These are phyloP conservation scores for Pipra filicauda DNA, from an alignment of 2,113 vertebrate genomes.

Conservation along the genomic window DNA sequence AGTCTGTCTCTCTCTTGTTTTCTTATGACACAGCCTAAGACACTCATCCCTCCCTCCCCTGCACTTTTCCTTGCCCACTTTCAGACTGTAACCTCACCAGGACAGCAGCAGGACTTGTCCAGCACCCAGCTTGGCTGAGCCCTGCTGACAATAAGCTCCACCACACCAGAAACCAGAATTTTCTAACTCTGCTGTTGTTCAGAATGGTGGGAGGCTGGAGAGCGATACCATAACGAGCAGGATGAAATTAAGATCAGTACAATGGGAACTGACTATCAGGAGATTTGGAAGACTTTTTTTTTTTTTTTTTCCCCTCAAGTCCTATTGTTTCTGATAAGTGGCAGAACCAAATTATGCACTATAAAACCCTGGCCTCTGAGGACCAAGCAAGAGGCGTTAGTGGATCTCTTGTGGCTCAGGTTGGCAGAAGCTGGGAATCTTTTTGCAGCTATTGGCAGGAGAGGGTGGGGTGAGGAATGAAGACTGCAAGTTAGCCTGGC, in stretches of 20 bases:
- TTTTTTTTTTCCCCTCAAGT: neutral
- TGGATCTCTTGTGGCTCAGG: slow-evolving; percentile 17
- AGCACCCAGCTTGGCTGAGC: neutral
- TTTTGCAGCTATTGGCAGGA: neutral
- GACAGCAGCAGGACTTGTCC: neutral
- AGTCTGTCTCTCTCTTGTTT: neutral
- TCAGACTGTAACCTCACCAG: neutral
- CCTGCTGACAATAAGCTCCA: neutral
- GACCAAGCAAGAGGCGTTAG: neutral
- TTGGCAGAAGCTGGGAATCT: slow-evolving; percentile 9
- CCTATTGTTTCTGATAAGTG: slow-evolving; percentile 53
- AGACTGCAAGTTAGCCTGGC: neutral
- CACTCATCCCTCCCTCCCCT: neutral
- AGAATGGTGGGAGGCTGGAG: neutral
- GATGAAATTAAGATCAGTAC: slow-evolving; percentile 1
- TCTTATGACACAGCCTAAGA: neutral
- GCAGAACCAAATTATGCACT: slow-evolving; percentile 11
- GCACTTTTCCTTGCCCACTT: neutral
- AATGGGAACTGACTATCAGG: slow-evolving; percentile 18
- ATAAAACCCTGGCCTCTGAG: neutral
- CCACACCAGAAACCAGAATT: neutral
- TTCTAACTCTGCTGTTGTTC: neutral
- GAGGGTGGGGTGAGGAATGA: neutral
- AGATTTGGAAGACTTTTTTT: neutral
- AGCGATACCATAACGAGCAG: neutral